Base-by-base conservation (phyloP, 2,113 vertebrate genomes). In the Acrocephalus arundinaceus region DNA sequence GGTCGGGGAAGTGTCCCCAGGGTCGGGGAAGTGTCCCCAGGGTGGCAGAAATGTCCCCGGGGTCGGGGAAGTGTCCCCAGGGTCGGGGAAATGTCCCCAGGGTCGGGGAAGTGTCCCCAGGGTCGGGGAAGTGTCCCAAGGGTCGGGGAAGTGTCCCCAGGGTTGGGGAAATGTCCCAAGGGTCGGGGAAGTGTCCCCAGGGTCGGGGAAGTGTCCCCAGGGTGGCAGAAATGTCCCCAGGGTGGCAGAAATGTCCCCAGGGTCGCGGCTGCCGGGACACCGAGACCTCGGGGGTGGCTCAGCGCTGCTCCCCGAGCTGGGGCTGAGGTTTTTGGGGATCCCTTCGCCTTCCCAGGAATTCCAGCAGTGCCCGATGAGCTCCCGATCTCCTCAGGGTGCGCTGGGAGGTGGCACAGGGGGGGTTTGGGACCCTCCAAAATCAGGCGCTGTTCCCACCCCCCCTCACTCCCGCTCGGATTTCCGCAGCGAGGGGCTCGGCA, bases 271-370 rank as follows among this genome's bases (percentile, higher is more conserved):
- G 52, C 30, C 18, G 9, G 19, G 75, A 7, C 74, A 11, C 31
- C 3, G 24, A 41, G 25, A 22, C 39, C 87, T 11, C 3, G 20
- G 28, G 2, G 41, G 28, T 8, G 87, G 63, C 25, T 31, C 11
- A 1, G 8, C 12, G 25, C 49, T 21, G 55, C 35, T 35, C 35
- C 35, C 35, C 35, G 35, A 35, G 35, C 35, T 35, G 21, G 13
- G 13, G 59, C 24, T 51, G 22, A 8, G 24, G 12, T 4, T 25
- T 24, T 15, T 30, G 41, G 68, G 73, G 23, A 23, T 31, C 33
- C 0, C 13, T 58, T 72, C n/a, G 10, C 33, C 12, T 30, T 21
- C 31, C 31, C 67, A 2, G 55, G 6, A 4, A 0, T 5, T 39
- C 62, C 82, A 65, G 27, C 31, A 1, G 3, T 3, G 39, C 51